Evolutionary conservation across 1,140 invertebrate species (phyloP).

Genomic region (Ooceraea biroi): DNA sequence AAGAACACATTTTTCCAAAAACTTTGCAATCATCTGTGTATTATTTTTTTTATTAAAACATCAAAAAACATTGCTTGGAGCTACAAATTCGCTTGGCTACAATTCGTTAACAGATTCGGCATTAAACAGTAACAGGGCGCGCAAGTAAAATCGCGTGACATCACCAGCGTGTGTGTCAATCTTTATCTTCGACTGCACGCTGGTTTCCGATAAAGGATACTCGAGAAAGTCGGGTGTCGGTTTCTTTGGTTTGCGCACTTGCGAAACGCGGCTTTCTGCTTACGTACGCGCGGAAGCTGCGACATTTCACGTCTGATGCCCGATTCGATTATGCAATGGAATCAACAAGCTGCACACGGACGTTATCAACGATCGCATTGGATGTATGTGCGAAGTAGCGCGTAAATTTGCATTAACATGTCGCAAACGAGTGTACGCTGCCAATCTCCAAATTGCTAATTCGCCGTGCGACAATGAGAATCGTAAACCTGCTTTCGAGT

Average conservation of each 20-base stretch:
- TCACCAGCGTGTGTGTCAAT: background rate
- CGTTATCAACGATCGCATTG: background rate
- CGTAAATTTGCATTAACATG: background rate
- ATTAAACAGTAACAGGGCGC: background rate
- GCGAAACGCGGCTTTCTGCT: constrained; percentile 3
- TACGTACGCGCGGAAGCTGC: background rate
- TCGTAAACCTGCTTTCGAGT: background rate
- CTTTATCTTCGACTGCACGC: constrained; percentile 17
- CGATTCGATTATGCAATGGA: constrained; percentile 20
- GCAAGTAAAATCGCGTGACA: background rate
- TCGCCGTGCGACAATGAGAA: background rate
- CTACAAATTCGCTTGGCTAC: background rate
- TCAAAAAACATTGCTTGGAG: too few species aligned
- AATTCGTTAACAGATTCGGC: background rate
- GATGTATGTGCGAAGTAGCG: background rate
- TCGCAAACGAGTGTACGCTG: background rate
- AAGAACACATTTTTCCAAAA: too few species aligned
- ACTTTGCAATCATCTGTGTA: too few species aligned
- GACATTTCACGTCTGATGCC: background rate
- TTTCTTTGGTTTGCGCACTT: background rate
- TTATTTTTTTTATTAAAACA: too few species aligned
- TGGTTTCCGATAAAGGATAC: background rate
- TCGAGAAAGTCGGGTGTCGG: background rate
- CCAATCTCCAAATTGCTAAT: constrained; percentile 25
- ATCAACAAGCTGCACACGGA: background rate